These are phyloP conservation scores for Leptinotarsa texana DNA, from an alignment of 1,140 invertebrate genomes.

Conservation along the genomic window DNA sequence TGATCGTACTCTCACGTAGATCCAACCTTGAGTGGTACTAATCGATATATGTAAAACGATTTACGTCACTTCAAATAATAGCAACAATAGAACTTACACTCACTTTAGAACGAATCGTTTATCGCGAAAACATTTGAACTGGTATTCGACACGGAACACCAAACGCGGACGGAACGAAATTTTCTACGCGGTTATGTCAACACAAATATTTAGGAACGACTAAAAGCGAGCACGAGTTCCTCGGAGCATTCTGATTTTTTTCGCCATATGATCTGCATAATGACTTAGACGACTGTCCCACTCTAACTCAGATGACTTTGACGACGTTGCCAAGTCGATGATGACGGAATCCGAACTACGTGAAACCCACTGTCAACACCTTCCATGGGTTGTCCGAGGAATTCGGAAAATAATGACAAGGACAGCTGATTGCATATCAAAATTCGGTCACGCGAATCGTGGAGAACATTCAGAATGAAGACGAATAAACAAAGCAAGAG, in stretches of 20 bases:
- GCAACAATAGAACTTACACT: conserved; percentile 28
- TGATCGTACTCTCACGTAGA: neutral
- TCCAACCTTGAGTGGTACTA: neutral
- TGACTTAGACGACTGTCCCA: conserved; percentile 32
- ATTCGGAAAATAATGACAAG: no score
- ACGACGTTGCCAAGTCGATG: conserved; percentile 4
- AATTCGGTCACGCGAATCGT: no score
- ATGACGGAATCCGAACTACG: neutral
- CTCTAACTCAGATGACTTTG: conserved; percentile 6
- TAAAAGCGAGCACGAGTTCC: conserved; percentile 25
- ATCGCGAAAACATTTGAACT: conserved; percentile 11
- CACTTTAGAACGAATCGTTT: conserved; percentile 21
- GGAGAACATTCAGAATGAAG: no score
- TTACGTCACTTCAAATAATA: neutral
- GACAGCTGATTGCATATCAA: no score
- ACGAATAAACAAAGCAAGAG: no score
- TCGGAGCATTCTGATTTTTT: conserved; percentile 35
- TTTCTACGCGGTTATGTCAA: conserved; percentile 25
- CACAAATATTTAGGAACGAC: conserved; percentile 34
- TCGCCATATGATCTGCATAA: conserved; percentile 37
- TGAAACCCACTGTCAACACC: neutral
- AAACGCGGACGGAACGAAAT: neutral
- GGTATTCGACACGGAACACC: neutral
- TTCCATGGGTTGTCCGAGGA: no score
- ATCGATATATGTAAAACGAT: neutral